Evolutionary conservation across 2,113 vertebrate genomes (phyloP), one percentile per base, ranked within the genome.

Genomic region (Perognathus longimembris): DNA sequence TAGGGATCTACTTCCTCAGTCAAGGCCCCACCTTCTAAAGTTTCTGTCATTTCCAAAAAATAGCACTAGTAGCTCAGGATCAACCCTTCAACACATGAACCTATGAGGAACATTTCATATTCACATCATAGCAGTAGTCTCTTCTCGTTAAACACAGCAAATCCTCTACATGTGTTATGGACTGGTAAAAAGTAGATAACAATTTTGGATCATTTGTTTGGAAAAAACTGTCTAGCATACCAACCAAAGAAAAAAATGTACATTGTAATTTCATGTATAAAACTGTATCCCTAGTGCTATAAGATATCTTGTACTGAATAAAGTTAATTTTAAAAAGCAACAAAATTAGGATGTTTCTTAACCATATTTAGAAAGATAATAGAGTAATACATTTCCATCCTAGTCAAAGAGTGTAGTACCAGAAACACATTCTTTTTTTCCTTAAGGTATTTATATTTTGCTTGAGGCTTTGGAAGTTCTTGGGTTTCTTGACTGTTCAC

Each of bases 201-300:
- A 89, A 85, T 75, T 59, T 81, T 93, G 78, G 10, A 74, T 38
- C 64, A 54, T 50, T 92, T 84, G 12, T 85, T 74, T 77, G 24
- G 40, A 83, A 89, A 92, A 92, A 69, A n/a, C 32, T 93, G 79
- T 89, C 73, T 90, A 66, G 54, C 30, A 71, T 79, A 91, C 63
- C 28, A 71, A 38, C 9, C 92, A 82, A 74, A 59, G 38, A 40
- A 50, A 40, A 63, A 66, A 84, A 64, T 59, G 14, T 78, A 22
- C 12, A 20, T 80, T 69, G 34, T 77, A 45, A 75, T 77, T 59
- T 71, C 30, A 70, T 75, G 89, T 66, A 70, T 83, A 61, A 93
- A 59, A 54, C 61, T 67, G 34, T 32, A 36, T 84, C 85, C 24
- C 10, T 90, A 67, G 28, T 59, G 10, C 40, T 70, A 0, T 88